These are phyloP conservation scores for Scrobipalpa atriplicella DNA, from an alignment of 2,888 invertebrate genomes.

Conservation along the genomic window DNA sequence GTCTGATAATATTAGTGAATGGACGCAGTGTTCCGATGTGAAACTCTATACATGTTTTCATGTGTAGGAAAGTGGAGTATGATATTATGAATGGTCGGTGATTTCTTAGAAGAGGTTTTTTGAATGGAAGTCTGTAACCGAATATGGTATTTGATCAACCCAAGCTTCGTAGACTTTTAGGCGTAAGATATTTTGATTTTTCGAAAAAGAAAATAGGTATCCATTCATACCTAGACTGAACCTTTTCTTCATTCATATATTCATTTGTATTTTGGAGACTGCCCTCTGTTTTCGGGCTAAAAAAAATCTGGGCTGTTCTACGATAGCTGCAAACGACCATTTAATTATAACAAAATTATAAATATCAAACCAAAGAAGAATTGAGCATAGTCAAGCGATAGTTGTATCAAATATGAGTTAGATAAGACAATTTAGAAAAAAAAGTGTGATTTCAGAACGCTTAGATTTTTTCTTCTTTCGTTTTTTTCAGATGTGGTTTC, in stretches of 20 bases:
- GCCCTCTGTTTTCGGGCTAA: no score
- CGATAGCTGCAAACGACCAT: no score
- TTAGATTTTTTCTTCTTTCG: not conserved
- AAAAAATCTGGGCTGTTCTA: no score
- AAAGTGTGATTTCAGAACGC: not conserved
- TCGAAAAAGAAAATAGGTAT: not conserved
- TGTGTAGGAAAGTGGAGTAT: conserved; percentile 3
- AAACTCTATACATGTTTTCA: conserved; percentile 9
- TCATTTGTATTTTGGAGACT: no score
- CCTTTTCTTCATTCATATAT: no score
- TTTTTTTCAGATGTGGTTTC: conserved; percentile 2
- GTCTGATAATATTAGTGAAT: conserved; percentile 31
- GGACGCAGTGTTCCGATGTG: conserved; percentile 20
- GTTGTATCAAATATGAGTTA: no score
- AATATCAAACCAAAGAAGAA: not conserved
- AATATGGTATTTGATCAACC: conserved; percentile 12
- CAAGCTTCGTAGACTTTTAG: not conserved
- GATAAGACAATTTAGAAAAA: no score
- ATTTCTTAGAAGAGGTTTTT: not conserved
- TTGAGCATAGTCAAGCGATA: not conserved
- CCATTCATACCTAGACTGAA: no score
- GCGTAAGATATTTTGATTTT: not conserved
- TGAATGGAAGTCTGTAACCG: conserved; percentile 2
- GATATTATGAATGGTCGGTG: not conserved
- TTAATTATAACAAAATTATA: no score